Evolutionary conservation across 2,113 vertebrate genomes (phyloP).

Genomic region (Ranitomeya variabilis): DNA sequence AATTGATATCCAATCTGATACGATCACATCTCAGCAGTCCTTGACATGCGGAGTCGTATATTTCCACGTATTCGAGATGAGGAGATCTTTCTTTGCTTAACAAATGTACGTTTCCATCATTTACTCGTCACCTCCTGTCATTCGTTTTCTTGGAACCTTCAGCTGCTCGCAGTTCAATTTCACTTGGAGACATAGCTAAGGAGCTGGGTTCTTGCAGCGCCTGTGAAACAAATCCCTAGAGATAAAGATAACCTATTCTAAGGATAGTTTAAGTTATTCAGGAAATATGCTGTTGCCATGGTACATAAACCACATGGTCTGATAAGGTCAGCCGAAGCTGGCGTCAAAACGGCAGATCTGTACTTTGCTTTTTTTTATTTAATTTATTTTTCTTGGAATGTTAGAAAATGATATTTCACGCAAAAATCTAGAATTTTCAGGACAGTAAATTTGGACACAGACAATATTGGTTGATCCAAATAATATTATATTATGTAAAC

Average conservation of each 20-base stretch:
- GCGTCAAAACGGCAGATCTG: constrained; percentile 61
- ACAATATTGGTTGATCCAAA: not conserved
- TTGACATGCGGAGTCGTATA: not conserved
- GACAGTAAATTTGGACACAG: not conserved
- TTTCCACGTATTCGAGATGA: not conserved
- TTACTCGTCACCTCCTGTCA: not conserved
- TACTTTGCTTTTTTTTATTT: not conserved
- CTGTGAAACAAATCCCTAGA: constrained; percentile 28
- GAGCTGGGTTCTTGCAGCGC: not conserved
- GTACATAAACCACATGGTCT: constrained; percentile 61
- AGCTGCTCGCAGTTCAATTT: not conserved
- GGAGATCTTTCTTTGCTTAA: not conserved
- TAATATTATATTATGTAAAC: not conserved
- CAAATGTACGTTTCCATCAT: not conserved
- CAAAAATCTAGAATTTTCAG: not conserved
- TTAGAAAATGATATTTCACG: not conserved
- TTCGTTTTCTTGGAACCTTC: not conserved
- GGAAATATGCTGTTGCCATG: constrained; percentile 67
- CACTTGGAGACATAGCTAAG: not conserved
- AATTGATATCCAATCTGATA: no score
- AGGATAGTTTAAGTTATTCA: constrained; percentile 64
- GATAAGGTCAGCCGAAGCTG: constrained; percentile 61
- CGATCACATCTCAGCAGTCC: no score
- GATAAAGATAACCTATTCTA: constrained; percentile 58
- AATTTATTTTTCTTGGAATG: not conserved